Evolutionary conservation across 2,888 invertebrate genomes (phyloP).

Genomic region (Callyntrura guangdongensis): DNA sequence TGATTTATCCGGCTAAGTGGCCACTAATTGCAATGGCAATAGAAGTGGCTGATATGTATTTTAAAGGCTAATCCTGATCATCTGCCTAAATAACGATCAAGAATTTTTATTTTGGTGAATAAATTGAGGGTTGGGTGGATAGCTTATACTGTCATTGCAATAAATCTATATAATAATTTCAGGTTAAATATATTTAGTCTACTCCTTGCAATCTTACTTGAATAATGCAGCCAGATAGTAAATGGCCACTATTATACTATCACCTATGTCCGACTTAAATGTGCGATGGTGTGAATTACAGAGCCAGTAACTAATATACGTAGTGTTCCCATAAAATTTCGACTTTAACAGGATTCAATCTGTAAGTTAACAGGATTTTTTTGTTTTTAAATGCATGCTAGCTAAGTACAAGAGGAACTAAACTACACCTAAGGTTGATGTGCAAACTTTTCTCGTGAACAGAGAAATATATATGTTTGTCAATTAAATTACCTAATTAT

Average conservation of each 20-base stretch:
- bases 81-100: not conserved
- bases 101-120: not conserved
- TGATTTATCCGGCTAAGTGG: not conserved
- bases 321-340: constrained; percentile 22
- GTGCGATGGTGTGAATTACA: no score
- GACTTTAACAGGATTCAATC: no score
- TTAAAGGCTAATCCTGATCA: constrained; percentile 49
- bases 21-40: not conserved
- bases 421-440: no score
- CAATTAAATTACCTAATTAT: no score
- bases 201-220: not conserved
- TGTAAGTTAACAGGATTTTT: no score
- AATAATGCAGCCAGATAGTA: not conserved
- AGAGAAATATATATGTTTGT: no score
- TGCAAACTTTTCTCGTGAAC: no score
- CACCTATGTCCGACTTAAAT: not conserved
- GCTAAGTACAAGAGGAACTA: no score
- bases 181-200: not conserved
- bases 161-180: not conserved
- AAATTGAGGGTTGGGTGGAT: no score
- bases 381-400: no score
- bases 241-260: not conserved
- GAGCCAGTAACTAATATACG: not conserved
- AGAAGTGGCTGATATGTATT: constrained; percentile 65
- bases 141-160: not conserved